Percentiles rank a stretch among this genome's conserved stretches.
Evolutionary conservation across 2,113 vertebrate genomes (phyloP).

Genomic region (Orcinus orca): DNA sequence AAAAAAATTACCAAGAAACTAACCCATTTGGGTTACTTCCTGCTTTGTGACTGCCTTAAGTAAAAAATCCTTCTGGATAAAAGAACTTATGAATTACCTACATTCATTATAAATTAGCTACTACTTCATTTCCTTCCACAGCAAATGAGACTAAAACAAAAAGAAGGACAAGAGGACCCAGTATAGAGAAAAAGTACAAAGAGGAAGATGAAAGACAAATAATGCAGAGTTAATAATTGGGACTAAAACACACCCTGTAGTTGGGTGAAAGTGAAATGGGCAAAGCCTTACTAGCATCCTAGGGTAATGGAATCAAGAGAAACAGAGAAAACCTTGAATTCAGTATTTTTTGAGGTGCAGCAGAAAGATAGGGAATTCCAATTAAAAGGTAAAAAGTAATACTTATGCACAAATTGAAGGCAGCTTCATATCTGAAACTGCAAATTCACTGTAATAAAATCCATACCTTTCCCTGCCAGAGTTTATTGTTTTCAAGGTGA

Average conservation of each 20-base stretch:
- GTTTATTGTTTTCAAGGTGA: slow-evolving; percentile 54
- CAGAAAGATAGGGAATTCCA: slow-evolving; percentile 1
- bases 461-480: background rate
- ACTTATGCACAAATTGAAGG: background rate
- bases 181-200: background rate
- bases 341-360: background rate
- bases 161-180: background rate
- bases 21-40: background rate
- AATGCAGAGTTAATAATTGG: background rate
- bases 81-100: background rate
- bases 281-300: background rate
- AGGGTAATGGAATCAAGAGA: background rate
- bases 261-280: background rate
- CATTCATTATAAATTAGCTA: slow-evolving; percentile 15
- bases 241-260: background rate
- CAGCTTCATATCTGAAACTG: slow-evolving; percentile 24
- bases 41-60: background rate
- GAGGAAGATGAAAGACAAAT: background rate
- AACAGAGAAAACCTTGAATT: background rate
- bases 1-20: background rate
- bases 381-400: slow-evolving; percentile 40
- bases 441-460: slow-evolving; percentile 40
- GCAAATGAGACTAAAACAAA: background rate
- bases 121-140: background rate
- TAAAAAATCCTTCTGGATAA: background rate